A percentile compares a stretch with the other conserved stretches of the same genome.
Evolutionary conservation across 1,140 invertebrate genomes (phyloP).

Genomic region (Stegodyphus dumicola): DNA sequence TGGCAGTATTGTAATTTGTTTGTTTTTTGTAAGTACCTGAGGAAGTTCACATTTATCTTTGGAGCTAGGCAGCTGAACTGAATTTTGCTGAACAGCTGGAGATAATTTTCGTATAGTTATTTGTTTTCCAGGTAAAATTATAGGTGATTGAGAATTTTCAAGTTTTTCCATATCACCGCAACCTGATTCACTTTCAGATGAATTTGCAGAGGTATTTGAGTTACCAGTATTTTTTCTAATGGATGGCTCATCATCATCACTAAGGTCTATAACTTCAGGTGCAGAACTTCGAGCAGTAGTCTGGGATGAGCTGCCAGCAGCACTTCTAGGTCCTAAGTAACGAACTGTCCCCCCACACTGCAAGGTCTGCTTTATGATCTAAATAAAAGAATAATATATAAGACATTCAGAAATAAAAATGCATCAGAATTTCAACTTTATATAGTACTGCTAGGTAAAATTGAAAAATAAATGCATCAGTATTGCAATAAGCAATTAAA

Average conservation of each 20-base stretch:
- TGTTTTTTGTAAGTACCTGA: constrained; percentile 46
- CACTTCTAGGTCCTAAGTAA: constrained; percentile 39
- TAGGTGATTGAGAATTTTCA: not conserved
- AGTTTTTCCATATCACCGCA: constrained; percentile 38
- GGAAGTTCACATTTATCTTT: constrained; percentile 58
- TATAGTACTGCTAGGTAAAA: too few species aligned
- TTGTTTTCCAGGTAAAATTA: constrained; percentile 53
- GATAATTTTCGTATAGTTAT: constrained; percentile 50
- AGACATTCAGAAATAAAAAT: not conserved
- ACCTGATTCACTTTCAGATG: constrained; percentile 46
- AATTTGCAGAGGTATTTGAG: constrained; percentile 50
- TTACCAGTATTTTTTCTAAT: constrained; percentile 18
- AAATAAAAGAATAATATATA: constrained; percentile 9
- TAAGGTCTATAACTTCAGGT: constrained; percentile 59
- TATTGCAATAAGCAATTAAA: not conserved
- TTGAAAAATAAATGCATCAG: too few species aligned
- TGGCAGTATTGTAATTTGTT: constrained; percentile 56
- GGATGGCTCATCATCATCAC: constrained; percentile 58
- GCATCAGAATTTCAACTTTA: not conserved
- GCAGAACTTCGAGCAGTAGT: constrained; percentile 29
- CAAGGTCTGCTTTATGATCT: constrained; percentile 59
- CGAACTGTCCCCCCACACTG: constrained; percentile 61
- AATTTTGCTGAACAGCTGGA: constrained; percentile 30
- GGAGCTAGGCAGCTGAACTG: not conserved
- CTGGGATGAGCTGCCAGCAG: constrained; percentile 34